Base-by-base conservation (phyloP, 1,140 invertebrate genomes). In the Hylaeus anthracinus region DNA sequence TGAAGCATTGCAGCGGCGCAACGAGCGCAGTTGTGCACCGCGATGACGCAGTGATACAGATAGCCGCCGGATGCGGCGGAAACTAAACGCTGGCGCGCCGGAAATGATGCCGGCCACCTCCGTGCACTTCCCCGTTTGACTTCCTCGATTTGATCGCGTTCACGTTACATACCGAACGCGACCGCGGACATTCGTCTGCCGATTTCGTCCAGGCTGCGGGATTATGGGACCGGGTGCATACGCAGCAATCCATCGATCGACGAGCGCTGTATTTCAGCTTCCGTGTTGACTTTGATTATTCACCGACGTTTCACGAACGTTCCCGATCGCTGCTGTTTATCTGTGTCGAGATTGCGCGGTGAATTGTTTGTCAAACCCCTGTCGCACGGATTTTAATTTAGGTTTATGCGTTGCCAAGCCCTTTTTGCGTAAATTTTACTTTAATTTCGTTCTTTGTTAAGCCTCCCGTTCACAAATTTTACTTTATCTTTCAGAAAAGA, bases 41-140 rank as follows among this genome's bases (percentile, higher is more conserved):
- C 74, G 77, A 86, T 90, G 88, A 88, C 77, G 75, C 79, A 83
- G 80, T 90, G 88, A 91, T 90, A 89, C 81, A 88, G 82, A 91
- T 86, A 85, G 87, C 74, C 65, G 79, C 75, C 89, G 90, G 89
- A 91, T 84, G 83, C 73, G 79, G 66, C 90, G 91, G 90, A 92
- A 92, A 92, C 91, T 92, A 90, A 90, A 92, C 88, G 88, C 88
- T 88, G 81, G 88, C 86, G 83, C 79, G 45, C 84, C 88, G 91
- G 91, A 92, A 91, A 92, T 92, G 88, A 90, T 86, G 88, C 85
- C 79, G 86, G 85, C 84, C 86, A 89, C 86, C 90, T 86, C 81
- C 67, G 86, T 83, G 83, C 81, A 85, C 85, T 86, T 89, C 87
- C 87, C 76, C 45, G 65, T 67, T 67, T 12, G 9, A 37, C 86